Conservation (phyloP, 2,113 vertebrate species). For the Rhombomys opimus region DNA sequence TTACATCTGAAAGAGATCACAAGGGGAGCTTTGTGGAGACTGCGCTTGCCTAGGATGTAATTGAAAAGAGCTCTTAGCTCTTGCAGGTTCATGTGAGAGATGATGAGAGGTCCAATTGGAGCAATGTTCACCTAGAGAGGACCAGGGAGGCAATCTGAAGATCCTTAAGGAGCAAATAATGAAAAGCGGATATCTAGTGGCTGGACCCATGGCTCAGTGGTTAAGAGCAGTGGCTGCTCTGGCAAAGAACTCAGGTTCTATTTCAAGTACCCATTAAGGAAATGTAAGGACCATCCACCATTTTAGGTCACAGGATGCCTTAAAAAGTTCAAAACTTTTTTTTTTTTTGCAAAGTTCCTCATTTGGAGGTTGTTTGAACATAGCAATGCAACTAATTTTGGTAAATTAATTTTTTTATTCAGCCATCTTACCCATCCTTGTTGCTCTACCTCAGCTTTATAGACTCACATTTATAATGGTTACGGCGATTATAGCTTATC, state of each 20-base stretch:
- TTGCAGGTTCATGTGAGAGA: not conserved
- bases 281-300: not conserved
- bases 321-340: not conserved
- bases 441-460: not conserved
- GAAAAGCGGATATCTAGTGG: not conserved
- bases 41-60: constrained; percentile 57
- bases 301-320: not conserved
- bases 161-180: not conserved
- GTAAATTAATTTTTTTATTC: not conserved
- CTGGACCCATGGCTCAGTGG: not conserved
- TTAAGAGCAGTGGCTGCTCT: not conserved
- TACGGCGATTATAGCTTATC: not conserved
- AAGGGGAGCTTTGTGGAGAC: constrained; percentile 66
- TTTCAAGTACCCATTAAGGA: not conserved
- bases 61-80: constrained; percentile 41
- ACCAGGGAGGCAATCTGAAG: not conserved
- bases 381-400: not conserved
- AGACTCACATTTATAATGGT: not conserved
- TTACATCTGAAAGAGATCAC: constrained; percentile 70
- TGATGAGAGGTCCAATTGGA: not conserved
- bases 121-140: not conserved
- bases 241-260: not conserved
- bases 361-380: not conserved
- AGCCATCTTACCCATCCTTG: not conserved
- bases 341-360: not conserved